phyloP scores from a whole-genome alignment of 2,888 invertebrate genomes.

The Eucera pruinosa region DNA sequence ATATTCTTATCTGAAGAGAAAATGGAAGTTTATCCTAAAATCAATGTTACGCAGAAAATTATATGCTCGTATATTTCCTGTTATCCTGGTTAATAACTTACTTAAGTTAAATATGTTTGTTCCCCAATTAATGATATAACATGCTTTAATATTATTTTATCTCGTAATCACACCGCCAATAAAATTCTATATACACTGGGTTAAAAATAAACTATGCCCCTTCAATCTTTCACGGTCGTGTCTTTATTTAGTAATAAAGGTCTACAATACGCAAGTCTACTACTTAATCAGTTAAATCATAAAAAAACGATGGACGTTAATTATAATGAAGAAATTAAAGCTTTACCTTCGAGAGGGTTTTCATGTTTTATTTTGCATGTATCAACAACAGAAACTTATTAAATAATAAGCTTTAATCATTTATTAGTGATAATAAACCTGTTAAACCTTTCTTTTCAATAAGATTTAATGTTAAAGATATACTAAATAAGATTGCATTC shows the following conservation, averaged over 20 bases:
- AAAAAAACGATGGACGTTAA: conserved; percentile 10
- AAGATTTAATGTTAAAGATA: too few species aligned
- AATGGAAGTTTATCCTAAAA: too few species aligned
- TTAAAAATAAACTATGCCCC: conserved; percentile 8
- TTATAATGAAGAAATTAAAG: not conserved
- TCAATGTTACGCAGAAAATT: too few species aligned
- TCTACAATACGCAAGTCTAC: not conserved
- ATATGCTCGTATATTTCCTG: too few species aligned
- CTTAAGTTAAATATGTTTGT: conserved; percentile 9
- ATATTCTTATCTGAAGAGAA: too few species aligned
- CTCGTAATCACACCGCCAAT: not conserved
- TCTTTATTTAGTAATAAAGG: conserved; percentile 25
- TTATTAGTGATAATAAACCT: too few species aligned
- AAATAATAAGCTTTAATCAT: not conserved
- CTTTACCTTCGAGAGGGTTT: not conserved
- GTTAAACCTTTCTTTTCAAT: too few species aligned
- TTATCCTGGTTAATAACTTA: conserved; percentile 1
- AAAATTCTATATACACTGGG: conserved; percentile 1
- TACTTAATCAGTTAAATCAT: not conserved
- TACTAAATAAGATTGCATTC: too few species aligned
- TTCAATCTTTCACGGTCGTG: conserved; percentile 10
- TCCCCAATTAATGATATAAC: not conserved
- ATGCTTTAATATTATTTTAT: not conserved
- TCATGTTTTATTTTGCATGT: too few species aligned
- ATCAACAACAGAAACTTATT: too few species aligned